Evolutionary conservation across 2,888 invertebrate species (phyloP).

Genomic region (Drosophila anomalipes): DNA sequence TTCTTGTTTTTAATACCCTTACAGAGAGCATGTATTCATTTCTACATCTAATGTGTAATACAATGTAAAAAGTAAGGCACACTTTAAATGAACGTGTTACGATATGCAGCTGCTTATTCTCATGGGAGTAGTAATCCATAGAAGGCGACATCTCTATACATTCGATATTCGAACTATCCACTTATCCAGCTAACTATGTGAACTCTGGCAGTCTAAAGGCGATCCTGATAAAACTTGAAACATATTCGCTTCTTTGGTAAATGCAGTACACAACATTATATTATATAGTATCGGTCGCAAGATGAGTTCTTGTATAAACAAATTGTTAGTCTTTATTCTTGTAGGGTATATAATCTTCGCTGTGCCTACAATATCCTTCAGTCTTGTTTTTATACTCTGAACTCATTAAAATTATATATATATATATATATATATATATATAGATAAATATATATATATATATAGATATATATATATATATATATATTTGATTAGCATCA

Average conservation of each 20-base stretch:
- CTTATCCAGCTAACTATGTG: neutral
- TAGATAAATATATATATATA: no score
- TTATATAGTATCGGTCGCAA: neutral
- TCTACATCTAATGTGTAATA: neutral
- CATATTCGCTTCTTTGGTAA: neutral
- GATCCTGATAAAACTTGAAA: neutral
- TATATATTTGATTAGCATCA: neutral
- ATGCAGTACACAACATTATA: neutral
- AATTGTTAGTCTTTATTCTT: neutral
- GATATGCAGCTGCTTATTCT: neutral
- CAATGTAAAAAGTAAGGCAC: neutral
- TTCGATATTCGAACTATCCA: neutral
- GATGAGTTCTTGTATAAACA: neutral
- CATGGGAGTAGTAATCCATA: neutral
- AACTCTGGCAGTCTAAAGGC: neutral
- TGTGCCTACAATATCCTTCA: conserved; percentile 7
- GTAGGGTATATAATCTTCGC: neutral
- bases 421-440: neutral
- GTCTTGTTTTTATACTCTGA: neutral
- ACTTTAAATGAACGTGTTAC: neutral
- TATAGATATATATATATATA: no score
- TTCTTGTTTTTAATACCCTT: conserved; percentile 7
- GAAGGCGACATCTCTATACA: neutral
- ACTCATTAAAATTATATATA: neutral
- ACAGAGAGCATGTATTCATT: no score